Conservation (phyloP, 2,113 vertebrate species). For the Taxidea taxus region DNA sequence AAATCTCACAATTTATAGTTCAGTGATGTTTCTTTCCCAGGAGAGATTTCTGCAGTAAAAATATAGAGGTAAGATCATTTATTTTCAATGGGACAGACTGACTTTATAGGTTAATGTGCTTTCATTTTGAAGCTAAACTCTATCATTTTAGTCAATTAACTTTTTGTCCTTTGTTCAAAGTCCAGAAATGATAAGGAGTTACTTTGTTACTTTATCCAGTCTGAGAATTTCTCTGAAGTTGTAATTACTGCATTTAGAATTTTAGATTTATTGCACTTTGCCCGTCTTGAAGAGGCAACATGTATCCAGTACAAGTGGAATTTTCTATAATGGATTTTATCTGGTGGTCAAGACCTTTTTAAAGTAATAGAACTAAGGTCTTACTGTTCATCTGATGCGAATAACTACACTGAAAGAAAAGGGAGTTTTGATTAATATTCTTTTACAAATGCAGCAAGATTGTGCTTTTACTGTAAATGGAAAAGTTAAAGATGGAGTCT, state of each 20-base stretch:
- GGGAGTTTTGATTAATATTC: neutral
- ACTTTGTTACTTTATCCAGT: neutral
- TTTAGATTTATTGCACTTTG: constrained; percentile 33
- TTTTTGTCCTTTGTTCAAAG: constrained; percentile 60
- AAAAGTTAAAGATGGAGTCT: neutral
- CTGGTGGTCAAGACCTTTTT: constrained; percentile 37
- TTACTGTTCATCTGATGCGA: constrained; percentile 40
- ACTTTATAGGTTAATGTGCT: constrained; percentile 20
- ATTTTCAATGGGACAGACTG: neutral
- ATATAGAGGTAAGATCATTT: neutral
- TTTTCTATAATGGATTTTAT: constrained; percentile 59
- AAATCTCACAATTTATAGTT: neutral
- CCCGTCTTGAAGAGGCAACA: neutral
- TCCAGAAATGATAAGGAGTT: constrained; percentile 54
- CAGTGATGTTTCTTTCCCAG: neutral
- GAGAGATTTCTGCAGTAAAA: constrained; percentile 40
- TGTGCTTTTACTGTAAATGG: neutral
- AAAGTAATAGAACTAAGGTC: constrained; percentile 38
- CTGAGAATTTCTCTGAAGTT: constrained; percentile 10
- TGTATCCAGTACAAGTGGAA: neutral
- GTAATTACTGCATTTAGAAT: neutral
- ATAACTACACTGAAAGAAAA: neutral
- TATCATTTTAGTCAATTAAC: constrained; percentile 59
- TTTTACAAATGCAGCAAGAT: neutral
- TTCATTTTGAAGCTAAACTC: constrained; percentile 54